phyloP scores from a whole-genome alignment of 1,140 invertebrate species.

The Papilio xuthus region DNA sequence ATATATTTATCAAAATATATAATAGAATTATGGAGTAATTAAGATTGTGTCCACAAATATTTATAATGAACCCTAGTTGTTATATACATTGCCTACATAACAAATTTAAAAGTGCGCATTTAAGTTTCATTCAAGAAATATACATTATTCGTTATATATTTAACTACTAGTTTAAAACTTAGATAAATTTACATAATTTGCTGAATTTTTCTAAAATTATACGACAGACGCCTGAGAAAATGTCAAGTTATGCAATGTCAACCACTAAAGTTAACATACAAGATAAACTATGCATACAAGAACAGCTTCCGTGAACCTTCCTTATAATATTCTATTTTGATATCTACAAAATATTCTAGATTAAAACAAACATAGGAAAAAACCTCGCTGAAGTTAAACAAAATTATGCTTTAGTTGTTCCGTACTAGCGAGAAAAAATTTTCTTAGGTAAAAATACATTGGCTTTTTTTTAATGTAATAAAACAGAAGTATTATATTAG shows the following conservation, averaged over 20 bases:
- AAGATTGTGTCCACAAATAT: neutral
- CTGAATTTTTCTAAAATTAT: no score
- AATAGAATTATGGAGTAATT: neutral
- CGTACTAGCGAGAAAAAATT: no score
- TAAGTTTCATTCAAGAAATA: no score
- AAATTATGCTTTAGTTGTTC: neutral
- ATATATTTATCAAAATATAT: no score
- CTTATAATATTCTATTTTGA: neutral
- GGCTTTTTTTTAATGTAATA: no score
- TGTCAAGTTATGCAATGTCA: slow-evolving; percentile 5
- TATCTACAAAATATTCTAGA: neutral
- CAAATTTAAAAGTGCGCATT: neutral
- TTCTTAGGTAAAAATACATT: no score
- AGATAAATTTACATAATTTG: no score
- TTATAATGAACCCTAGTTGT: neutral
- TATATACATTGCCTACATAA: neutral
- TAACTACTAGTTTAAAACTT: no score
- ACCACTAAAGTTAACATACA: neutral
- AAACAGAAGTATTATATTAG: no score
- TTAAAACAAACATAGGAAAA: neutral
- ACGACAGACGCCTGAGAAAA: neutral
- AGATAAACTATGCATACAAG: slow-evolving; percentile 18
- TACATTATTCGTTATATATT: no score
- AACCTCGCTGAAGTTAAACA: neutral
- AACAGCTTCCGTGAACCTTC: neutral